These are phyloP conservation scores for Pedetes capensis DNA, from an alignment of 2,113 vertebrate species.

Conservation along the genomic window DNA sequence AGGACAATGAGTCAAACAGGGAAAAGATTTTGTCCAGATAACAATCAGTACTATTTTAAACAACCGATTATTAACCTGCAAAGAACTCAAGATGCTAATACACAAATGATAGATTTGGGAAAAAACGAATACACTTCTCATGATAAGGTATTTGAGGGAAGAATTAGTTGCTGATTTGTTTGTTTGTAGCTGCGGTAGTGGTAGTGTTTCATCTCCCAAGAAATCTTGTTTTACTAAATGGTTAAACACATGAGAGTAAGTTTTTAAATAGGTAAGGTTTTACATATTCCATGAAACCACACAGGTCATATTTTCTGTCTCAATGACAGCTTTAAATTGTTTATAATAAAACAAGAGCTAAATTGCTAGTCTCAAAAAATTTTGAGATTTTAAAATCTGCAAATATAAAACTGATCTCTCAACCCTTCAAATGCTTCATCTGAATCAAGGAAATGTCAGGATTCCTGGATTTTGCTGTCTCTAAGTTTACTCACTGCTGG, in stretches of 20 bases:
- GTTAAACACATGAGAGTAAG: neutral
- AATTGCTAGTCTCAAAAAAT: slow-evolving; percentile 44
- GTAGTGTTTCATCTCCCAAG: slow-evolving; percentile 9
- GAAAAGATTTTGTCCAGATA: neutral
- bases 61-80: neutral
- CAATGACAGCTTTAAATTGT: slow-evolving; percentile 32
- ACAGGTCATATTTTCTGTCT: slow-evolving; percentile 27
- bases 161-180: neutral
- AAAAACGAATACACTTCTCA: neutral
- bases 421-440: neutral
- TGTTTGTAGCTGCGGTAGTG: neutral
- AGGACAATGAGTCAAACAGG: neutral
- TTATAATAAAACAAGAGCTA: slow-evolving; percentile 36
- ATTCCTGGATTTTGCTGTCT: neutral
- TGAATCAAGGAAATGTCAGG: neutral
- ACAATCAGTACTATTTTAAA: neutral
- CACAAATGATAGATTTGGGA: slow-evolving; percentile 7
- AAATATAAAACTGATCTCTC: neutral
- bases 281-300: neutral
- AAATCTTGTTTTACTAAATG: slow-evolving; percentile 34
- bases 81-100: slow-evolving; percentile 8
- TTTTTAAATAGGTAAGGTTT: slow-evolving; percentile 22
- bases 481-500: neutral
- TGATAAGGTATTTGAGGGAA: neutral
- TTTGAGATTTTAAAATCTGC: neutral